Percentiles rank a stretch among this genome's conserved stretches.
These are phyloP conservation scores for Hippotragus niger DNA, from an alignment of 2,113 vertebrate genomes.

Conservation along the genomic window DNA sequence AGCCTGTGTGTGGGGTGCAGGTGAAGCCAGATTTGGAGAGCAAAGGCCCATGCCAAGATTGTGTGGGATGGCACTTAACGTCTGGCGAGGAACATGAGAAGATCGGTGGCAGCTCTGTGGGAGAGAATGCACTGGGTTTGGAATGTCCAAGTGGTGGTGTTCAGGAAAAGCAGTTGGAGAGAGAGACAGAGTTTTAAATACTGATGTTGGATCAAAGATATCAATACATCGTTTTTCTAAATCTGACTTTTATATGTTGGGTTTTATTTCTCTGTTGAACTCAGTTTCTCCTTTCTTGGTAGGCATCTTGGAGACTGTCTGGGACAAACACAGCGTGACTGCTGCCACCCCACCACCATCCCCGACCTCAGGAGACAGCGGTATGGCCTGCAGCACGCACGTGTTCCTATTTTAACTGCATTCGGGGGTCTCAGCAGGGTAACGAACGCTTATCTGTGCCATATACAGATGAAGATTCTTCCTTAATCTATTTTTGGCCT, in stretches of 20 bases:
- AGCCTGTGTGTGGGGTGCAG: neutral
- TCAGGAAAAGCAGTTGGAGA: neutral
- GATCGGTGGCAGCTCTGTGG: neutral
- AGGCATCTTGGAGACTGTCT: slow-evolving; percentile 97
- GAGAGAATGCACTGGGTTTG: neutral
- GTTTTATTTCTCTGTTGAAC: slow-evolving; percentile 26
- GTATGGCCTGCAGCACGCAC: slow-evolving; percentile 77
- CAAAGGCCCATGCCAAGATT: neutral
- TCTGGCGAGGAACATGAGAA: neutral
- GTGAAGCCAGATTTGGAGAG: neutral
- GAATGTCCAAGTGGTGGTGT: neutral
- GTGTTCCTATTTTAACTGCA: neutral
- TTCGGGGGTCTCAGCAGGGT: neutral
- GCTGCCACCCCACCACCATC: slow-evolving; percentile 97
- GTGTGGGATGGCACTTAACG: neutral
- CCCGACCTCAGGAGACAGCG: slow-evolving; percentile 93
- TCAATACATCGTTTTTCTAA: neutral
- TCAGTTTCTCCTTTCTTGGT: slow-evolving; percentile 54
- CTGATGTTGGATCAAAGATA: neutral
- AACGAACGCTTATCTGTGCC: neutral
- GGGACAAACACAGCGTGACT: slow-evolving; percentile 97
- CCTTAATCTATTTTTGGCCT: neutral
- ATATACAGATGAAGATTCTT: neutral
- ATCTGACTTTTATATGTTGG: neutral
- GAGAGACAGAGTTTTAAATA: neutral